Percentiles rank a stretch among this genome's conserved stretches.
These are phyloP conservation scores for Aradophagus sp. DNA, from an alignment of 1,140 invertebrate species.

Conservation along the genomic window DNA sequence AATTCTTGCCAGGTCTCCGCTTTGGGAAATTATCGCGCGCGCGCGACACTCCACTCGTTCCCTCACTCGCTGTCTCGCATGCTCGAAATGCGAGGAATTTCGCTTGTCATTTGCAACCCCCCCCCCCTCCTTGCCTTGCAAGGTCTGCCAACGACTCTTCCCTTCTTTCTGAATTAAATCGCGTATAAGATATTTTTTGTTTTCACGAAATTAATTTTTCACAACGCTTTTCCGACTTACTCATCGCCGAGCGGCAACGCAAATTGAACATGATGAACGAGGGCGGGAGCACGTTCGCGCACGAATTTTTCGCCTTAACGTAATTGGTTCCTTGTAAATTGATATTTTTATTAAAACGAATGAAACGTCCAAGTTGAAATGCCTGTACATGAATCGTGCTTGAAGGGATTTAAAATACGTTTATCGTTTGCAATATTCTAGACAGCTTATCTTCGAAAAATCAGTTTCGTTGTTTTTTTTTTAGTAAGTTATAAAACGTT, in stretches of 20 bases:
- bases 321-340: constrained; percentile 27
- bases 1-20: constrained; percentile 47
- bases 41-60: constrained; percentile 37
- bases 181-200: constrained; percentile 38
- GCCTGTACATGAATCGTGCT: not conserved
- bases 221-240: constrained; percentile 31
- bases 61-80: constrained; percentile 47
- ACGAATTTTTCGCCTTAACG: constrained; percentile 12
- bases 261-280: constrained; percentile 37
- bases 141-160: constrained; percentile 30
- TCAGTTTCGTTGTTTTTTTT: too few relatives aligned
- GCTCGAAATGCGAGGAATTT: constrained; percentile 51
- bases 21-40: constrained; percentile 58
- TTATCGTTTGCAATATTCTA: too few relatives aligned
- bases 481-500: too few relatives aligned
- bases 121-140: too few relatives aligned
- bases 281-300: too few relatives aligned
- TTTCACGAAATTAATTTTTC: constrained; percentile 44
- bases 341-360: constrained; percentile 21
- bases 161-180: constrained; percentile 28
- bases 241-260: constrained; percentile 14
- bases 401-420: not conserved
- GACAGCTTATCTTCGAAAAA: too few relatives aligned
- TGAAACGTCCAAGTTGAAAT: not conserved
- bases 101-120: constrained; percentile 41